Percentiles rank a stretch among this genome's conserved stretches.
Evolutionary conservation across 2,113 vertebrate species (phyloP).

Genomic region (Tor tambroides): DNA sequence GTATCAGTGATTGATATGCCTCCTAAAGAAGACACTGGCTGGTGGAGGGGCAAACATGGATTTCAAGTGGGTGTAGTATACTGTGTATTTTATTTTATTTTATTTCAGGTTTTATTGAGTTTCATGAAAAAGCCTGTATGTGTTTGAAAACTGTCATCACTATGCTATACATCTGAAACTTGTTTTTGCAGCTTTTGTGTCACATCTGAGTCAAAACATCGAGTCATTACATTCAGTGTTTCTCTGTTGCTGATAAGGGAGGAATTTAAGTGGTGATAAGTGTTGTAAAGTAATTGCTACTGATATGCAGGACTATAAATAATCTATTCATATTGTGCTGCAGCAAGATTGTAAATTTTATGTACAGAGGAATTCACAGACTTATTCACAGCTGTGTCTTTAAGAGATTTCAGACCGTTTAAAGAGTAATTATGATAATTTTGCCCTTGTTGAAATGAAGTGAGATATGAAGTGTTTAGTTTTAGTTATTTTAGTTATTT

Average conservation of each 20-base stretch:
- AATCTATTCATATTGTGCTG: background rate
- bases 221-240: background rate
- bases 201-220: background rate
- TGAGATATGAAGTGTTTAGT: background rate
- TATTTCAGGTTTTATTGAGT: background rate
- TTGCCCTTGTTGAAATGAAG: background rate
- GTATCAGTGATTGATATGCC: slow-evolving; percentile 99
- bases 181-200: slow-evolving; percentile 4
- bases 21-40: slow-evolving; percentile 95
- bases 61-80: slow-evolving; percentile 81
- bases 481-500: slow-evolving; percentile 11
- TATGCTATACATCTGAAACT: background rate
- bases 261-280: slow-evolving; percentile 4
- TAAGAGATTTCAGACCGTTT: background rate
- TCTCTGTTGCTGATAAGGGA: slow-evolving; percentile 1
- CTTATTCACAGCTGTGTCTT: background rate
- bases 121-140: background rate
- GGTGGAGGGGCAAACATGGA: slow-evolving; percentile 98
- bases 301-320: background rate
- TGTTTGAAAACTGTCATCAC: background rate
- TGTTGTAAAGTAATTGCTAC: background rate
- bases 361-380: background rate
- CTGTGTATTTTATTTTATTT: too few relatives aligned
- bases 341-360: background rate
- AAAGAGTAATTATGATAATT: background rate